Evolutionary conservation across 2,113 vertebrate genomes (phyloP), one percentile per base, ranked within the genome.

Genomic region (Corythoichthys haematopterus): DNA sequence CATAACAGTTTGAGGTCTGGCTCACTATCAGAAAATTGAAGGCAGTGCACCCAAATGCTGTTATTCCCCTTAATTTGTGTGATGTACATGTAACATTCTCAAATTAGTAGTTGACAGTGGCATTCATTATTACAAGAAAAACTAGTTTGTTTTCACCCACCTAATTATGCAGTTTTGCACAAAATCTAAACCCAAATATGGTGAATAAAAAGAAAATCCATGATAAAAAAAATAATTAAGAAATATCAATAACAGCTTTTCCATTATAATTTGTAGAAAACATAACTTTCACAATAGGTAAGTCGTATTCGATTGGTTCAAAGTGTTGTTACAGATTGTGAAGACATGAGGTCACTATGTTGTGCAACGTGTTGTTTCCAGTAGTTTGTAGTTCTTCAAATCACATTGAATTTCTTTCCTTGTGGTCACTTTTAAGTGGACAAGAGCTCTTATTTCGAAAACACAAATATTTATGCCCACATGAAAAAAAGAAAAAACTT

Each of bases 1-100:
- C 82, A 1, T 80, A 81, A 79, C 80, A 84, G 82, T 84, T 80
- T 84, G 87, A 55, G 77, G 81, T 81, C 80, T 83, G 68, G 61
- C 74, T 82, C 81, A 9, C 75, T 83, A 83, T 85, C 81, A 83
- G 76, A 80, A 80, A 78, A 71, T 73, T 78, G 74, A 65, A 37
- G 68, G 74, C n/a, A 61, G 67, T 72, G 69, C 77, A 52, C 72
- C 77, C 35, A n/a, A 28, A 76, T 0, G 5, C 68, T 79, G 81
- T 81, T 66, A 82, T 83, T 77, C 75, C 73, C 66, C 70, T 80
- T 51, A 71, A 65, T 79, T 70, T 81, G 60, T 70, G 73, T 88
- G 79, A 82, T 72, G 57, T 74, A 75, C 48, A 71, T 66, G 77
- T 73, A 75, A 69, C 69, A 72, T 61, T 68, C 80, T 83, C 75